Base-by-base conservation (phyloP, 2,888 invertebrate species). In the Synergus laeviventris region DNA sequence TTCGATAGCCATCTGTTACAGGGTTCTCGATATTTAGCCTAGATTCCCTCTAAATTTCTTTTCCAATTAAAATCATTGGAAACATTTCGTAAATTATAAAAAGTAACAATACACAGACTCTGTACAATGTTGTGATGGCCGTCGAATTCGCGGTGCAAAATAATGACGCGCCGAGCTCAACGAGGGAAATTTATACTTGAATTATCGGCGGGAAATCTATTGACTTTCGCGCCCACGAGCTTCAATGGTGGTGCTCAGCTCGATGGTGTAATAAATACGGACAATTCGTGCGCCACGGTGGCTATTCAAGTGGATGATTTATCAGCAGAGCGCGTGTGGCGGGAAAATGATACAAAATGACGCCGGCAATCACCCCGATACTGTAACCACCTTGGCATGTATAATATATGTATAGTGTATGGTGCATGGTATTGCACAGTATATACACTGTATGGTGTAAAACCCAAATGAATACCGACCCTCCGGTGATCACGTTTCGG, bases 331-430 rank as follows among this genome's bases (percentile, higher is more conserved):
- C 85, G 86, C 87, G 88, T 84, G 89, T 85, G 86, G 82, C 87
- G 85, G 85, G 86, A 86, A 88, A 89, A 89, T 88, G 87, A 88
- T 90, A 89, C 87, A 86, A 89, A 89, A 90, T 89, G 86, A 70
- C 70, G 70, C 70, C 31, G 49, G 70, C 70, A 70, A 70, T 70
- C 49, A 49, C 49, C 70, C 70, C 49, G 70, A 70, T 70, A 49
- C 70, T 70, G 49, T 70, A 70, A 70, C 66, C 66, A 70, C 66
- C 49, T 70, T 70, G 42, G 45, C 24, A 36, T 38, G 62, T n/a
- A 59, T 59, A 24, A 11, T n/a, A 56, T 21, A 56, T 56, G 14
- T 56, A 56, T 56, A 24, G 56, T 56, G 12, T 56, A 56, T 21
- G 5, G 21, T 21, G 56, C 4, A 24, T 56, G 21, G 12, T 24